Evolutionary conservation across 2,113 vertebrate species (phyloP), one percentile per base, ranked within the genome.

Genomic region (Regulus satrapa): DNA sequence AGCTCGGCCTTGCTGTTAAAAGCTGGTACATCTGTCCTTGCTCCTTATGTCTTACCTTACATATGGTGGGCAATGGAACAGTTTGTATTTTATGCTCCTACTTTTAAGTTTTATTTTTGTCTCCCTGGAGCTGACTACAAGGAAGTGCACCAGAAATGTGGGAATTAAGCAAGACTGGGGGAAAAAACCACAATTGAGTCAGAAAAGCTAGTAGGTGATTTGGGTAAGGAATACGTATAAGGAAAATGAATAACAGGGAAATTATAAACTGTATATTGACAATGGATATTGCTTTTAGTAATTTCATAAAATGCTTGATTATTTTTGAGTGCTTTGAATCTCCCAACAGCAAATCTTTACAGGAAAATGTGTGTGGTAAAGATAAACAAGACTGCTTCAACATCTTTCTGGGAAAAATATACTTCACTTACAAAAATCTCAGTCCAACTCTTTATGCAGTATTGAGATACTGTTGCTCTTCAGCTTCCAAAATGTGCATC

Each of bases 281-380:
- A 79, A 23, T 14, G 20, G 15, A 59, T 41, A 69, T 85, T 80
- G 18, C 25, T 93, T 90, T 81, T 71, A 74, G 68, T 77, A 3
- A 36, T 86, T 86, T 55, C 46, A n/a, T 86, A 29, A 86, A 93
- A 91, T 63, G 20, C 28, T 83, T 85, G 8, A 32, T 80, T 74
- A 14, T 32, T 62, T 81, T 75, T 86, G 31, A 77, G 32, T 41
- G 31, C 59, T 87, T 61, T 69, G 38, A 85, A 28, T 61, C 16
- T 68, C 40, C 26, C 52, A 78, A 43, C 29, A 74, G 32, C 24
- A 85, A 68, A 56, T 23, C 19, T 76, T 49, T 72, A 51, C 23
- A 75, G n/a, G 59, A 84, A 86, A 86, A 58, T 48, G 29, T 74
- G n/a, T 51, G 8, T 46, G 21, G 11, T 51, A 32, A 73, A 74